Conservation (phyloP, 2,113 vertebrate genomes). For the Agapornis roseicollis region DNA sequence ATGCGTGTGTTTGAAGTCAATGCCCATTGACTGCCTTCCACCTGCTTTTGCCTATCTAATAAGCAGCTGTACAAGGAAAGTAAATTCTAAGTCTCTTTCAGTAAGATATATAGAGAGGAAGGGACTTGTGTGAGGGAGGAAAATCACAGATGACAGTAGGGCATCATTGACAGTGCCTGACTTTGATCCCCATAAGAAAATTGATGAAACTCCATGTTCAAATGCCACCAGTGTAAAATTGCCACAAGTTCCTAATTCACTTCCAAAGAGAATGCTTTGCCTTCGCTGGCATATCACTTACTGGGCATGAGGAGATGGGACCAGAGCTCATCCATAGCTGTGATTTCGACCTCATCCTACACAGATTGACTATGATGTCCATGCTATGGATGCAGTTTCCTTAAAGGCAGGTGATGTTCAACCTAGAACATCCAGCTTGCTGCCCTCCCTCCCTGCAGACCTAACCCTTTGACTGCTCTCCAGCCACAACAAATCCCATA, state of each 20-base stretch:
- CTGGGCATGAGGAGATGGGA: neutral
- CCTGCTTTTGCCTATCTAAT: accelerated
- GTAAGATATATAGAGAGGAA: neutral
- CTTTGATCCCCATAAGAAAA: neutral
- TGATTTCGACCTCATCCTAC: neutral
- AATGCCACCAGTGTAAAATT: accelerated
- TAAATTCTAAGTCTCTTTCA: neutral
- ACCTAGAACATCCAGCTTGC: neutral
- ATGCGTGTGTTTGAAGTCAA: accelerated
- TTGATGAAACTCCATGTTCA: neutral
- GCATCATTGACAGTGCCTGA: neutral
- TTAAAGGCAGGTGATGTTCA: neutral
- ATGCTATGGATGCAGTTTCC: neutral
- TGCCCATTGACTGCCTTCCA: neutral
- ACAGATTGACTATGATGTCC: neutral
- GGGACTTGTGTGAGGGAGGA: accelerated
- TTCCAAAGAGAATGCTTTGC: neutral
- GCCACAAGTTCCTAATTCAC: neutral
- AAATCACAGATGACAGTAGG: neutral
- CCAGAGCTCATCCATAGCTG: neutral
- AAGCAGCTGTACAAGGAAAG: neutral
- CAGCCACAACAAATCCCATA: neutral
- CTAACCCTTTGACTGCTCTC: neutral
- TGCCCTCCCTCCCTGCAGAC: neutral
- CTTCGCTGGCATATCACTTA: accelerated